A percentile compares a stretch with the other conserved stretches of the same genome.
These are phyloP conservation scores for Metellina segmentata DNA, from an alignment of 2,888 invertebrate species.

Conservation along the genomic window DNA sequence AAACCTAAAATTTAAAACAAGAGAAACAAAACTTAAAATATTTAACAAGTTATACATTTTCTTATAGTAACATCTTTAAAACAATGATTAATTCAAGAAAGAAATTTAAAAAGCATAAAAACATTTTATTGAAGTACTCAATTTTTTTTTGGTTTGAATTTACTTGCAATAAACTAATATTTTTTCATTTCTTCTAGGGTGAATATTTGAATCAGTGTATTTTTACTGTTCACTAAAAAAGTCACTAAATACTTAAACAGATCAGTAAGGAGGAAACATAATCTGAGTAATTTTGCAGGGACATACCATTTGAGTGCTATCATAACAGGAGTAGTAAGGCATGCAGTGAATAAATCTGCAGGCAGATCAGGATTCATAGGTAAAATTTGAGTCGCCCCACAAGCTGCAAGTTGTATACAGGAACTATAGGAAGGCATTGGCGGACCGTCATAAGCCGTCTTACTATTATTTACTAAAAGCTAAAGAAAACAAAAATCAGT, in stretches of 20 bases:
- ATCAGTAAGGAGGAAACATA: neutral
- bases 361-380: conserved; percentile 99
- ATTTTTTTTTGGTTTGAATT: no score
- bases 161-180: no score
- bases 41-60: neutral
- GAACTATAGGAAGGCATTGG: conserved; percentile 85
- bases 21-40: neutral
- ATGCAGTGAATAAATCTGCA: conserved; percentile 97
- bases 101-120: no score
- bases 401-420: conserved; percentile 98
- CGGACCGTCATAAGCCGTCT: conserved; percentile 57
- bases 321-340: conserved; percentile 98
- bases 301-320: conserved; percentile 93
- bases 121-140: no score
- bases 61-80: no score
- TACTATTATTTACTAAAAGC: conserved; percentile 67
- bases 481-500: conserved; percentile 10
- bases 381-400: conserved; percentile 93
- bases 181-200: no score
- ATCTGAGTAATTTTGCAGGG: neutral
- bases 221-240: neutral
- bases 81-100: no score
- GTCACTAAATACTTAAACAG: neutral
- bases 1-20: conserved; percentile 83
- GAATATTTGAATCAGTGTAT: no score